A percentile compares a stretch with the other conserved stretches of the same genome.
Conservation (phyloP, 2,113 vertebrate species). For the Protomyctophum bolini region DNA sequence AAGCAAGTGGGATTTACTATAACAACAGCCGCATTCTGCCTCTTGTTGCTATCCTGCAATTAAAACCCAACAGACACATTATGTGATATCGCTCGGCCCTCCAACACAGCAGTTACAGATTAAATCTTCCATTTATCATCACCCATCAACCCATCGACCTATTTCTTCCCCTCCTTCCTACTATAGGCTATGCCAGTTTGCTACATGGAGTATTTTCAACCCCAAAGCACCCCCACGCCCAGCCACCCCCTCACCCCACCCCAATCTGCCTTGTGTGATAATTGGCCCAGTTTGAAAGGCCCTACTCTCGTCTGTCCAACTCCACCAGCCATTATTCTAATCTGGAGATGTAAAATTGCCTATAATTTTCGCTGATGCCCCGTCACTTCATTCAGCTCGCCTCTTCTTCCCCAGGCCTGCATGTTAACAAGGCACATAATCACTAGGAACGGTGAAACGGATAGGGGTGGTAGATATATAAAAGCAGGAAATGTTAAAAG, state of each 20-base stretch:
- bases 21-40: conserved; percentile 62
- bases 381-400: conserved; percentile 71
- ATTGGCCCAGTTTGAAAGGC: conserved; percentile 79
- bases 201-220: conserved; percentile 62
- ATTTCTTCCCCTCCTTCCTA: conserved; percentile 36
- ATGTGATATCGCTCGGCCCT: conserved; percentile 54
- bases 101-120: conserved; percentile 52
- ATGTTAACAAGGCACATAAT: conserved; percentile 74
- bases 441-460: conserved; percentile 56
- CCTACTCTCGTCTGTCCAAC: conserved; percentile 76
- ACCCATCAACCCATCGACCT: conserved; percentile 48
- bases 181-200: conserved; percentile 36
- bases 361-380: conserved; percentile 82
- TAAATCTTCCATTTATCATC: conserved; percentile 53
- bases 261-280: conserved; percentile 72
- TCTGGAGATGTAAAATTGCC: conserved; percentile 85
- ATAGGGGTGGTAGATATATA: conserved; percentile 56
- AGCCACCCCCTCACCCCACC: too few species aligned
- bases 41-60: conserved; percentile 70
- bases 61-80: conserved; percentile 71
- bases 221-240: conserved; percentile 36
- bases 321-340: conserved; percentile 81
- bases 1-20: conserved; percentile 57
- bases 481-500: conserved; percentile 59
- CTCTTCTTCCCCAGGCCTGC: conserved; percentile 59